Evolutionary conservation across 2,113 vertebrate genomes (phyloP).

Genomic region (Mus spicilegus): DNA sequence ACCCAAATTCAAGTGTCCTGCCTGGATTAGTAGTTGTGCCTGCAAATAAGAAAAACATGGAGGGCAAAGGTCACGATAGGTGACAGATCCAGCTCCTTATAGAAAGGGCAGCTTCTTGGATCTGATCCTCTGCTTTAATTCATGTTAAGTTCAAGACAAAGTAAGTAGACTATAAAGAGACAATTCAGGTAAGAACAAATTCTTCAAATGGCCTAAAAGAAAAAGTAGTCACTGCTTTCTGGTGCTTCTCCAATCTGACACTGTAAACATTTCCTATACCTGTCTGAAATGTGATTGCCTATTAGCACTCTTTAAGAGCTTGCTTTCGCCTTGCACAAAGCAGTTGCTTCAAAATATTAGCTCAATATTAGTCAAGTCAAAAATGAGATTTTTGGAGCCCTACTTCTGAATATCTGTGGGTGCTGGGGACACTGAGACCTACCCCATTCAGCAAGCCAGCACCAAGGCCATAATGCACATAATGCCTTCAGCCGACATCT

Average conservation of each 20-base stretch:
- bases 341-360: background rate
- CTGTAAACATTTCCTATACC: background rate
- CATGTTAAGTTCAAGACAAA: constrained; percentile 18
- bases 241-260: background rate
- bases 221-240: background rate
- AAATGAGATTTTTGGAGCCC: background rate
- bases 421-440: background rate
- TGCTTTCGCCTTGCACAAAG: background rate
- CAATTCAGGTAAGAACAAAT: background rate
- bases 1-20: background rate
- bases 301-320: background rate
- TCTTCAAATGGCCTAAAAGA: background rate
- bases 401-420: background rate
- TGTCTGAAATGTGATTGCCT: background rate
- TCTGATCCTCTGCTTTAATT: background rate
- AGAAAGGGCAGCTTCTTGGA: background rate
- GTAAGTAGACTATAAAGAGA: background rate
- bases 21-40: background rate
- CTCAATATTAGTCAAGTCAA: background rate
- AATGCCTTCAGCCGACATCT: background rate
- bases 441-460: background rate
- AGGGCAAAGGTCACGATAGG: background rate
- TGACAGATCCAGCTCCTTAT: background rate
- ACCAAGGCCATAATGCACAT: background rate
- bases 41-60: background rate